Conservation (phyloP, 2,797 vertebrate species). For the Bovichtus diacanthus region DNA sequence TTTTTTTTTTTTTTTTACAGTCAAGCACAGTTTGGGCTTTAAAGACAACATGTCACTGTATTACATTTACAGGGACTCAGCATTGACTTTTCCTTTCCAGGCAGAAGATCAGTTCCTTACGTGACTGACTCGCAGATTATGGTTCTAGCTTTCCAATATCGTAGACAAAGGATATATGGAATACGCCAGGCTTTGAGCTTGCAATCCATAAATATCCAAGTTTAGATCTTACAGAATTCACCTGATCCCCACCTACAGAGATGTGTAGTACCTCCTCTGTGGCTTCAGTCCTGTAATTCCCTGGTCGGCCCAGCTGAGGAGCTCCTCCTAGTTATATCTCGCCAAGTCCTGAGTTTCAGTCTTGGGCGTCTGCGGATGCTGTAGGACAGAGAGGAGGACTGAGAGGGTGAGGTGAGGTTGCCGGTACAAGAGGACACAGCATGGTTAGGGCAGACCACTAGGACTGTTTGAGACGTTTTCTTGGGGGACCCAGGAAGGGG, state of each 20-base stretch:
- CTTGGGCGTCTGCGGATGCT: slow-evolving; percentile 23
- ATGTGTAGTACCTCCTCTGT: slow-evolving; percentile 33
- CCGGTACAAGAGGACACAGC: slow-evolving; percentile 28
- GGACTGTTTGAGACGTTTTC: slow-evolving; percentile 93
- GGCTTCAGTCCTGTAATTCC: neutral
- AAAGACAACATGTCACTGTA: slow-evolving; percentile 55
- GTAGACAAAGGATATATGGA: slow-evolving; percentile 25
- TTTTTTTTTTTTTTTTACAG: no score
- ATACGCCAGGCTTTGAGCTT: slow-evolving; percentile 15
- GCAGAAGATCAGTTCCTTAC: slow-evolving; percentile 17
- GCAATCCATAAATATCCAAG: slow-evolving; percentile 41
- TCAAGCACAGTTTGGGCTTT: slow-evolving; percentile 64
- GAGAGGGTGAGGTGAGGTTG: slow-evolving; percentile 15
- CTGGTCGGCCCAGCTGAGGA: slow-evolving; percentile 24
- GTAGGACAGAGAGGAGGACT: slow-evolving; percentile 25
- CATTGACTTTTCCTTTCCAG: slow-evolving; percentile 41
- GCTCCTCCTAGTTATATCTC: neutral
- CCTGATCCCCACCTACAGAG: slow-evolving; percentile 17
- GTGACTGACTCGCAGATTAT: slow-evolving; percentile 11
- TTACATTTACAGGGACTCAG: slow-evolving; percentile 54
- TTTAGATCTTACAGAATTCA: slow-evolving; percentile 23
- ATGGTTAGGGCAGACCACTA: slow-evolving; percentile 72
- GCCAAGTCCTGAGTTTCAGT: slow-evolving; percentile 14
- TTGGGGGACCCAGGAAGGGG: slow-evolving; percentile 91
- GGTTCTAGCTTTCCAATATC: slow-evolving; percentile 19